These are phyloP conservation scores for Dipodomys ordii DNA, from an alignment of 2,113 vertebrate species.

Conservation along the genomic window DNA sequence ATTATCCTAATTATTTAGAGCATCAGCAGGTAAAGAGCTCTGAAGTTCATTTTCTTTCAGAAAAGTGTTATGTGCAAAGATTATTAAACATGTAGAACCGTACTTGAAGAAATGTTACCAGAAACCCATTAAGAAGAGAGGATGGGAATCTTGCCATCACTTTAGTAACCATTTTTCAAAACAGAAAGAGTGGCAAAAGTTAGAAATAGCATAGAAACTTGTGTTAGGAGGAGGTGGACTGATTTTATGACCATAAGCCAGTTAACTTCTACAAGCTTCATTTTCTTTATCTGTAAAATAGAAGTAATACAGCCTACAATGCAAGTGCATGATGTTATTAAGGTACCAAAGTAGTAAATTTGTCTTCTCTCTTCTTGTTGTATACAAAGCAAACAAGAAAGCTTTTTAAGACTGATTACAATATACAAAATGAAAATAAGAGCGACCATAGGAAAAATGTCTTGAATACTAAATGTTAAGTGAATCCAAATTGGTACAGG, in stretches of 20 bases:
- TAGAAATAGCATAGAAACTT: background rate
- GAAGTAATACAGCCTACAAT: background rate
- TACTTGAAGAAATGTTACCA: conserved; percentile 26
- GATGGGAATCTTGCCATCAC: background rate
- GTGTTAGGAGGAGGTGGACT: background rate
- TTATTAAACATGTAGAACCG: background rate
- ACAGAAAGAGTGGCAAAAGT: background rate
- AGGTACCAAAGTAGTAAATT: background rate
- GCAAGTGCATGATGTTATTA: background rate
- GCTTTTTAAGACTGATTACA: background rate
- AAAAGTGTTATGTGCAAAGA: background rate
- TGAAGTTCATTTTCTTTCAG: conserved; percentile 53
- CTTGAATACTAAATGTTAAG: background rate
- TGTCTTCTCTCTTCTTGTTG: background rate
- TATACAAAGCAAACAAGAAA: background rate
- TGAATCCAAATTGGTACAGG: conserved; percentile 20
- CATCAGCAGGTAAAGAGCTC: background rate
- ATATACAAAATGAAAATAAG: background rate
- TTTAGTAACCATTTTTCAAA: conserved; percentile 34
- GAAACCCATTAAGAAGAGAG: background rate
- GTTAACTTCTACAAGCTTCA: background rate
- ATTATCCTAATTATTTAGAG: conserved; percentile 42
- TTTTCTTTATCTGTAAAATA: background rate
- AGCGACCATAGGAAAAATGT: background rate
- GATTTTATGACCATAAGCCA: background rate